Evolutionary conservation across 2,888 invertebrate species (phyloP).

Genomic region (Patella pellucida): DNA sequence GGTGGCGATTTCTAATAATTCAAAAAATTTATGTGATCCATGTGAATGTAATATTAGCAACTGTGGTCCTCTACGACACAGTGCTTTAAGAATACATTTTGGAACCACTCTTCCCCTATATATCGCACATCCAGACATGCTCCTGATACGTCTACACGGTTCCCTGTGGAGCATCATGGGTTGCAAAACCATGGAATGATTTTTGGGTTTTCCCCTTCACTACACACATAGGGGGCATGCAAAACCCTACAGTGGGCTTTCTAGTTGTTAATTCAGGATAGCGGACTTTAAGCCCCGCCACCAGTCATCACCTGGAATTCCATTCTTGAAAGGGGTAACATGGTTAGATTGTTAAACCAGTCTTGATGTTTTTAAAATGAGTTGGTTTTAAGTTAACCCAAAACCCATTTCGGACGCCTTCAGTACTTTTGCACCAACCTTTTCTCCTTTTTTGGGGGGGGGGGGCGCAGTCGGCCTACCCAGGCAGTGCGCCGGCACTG

Average conservation of each 20-base stretch:
- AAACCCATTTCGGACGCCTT: too few relatives aligned
- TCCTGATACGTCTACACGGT: not conserved
- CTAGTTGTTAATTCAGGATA: not conserved
- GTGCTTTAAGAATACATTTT: not conserved
- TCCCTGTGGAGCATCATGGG: conserved; percentile 1
- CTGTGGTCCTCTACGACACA: too few relatives aligned
- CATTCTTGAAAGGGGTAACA: too few relatives aligned
- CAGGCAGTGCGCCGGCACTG: not conserved
- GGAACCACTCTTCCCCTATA: not conserved
- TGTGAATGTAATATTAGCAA: not conserved
- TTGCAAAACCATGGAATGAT: not conserved
- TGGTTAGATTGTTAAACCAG: too few relatives aligned
- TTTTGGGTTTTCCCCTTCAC: conserved; percentile 13
- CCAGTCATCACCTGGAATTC: not conserved
- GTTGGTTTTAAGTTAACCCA: not conserved
- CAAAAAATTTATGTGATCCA: conserved; percentile 12
- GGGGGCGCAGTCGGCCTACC: not conserved
- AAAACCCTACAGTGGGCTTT: not conserved
- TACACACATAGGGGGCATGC: conserved; percentile 6
- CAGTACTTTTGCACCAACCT: too few relatives aligned
- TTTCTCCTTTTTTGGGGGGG: too few relatives aligned
- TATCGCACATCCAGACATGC: too few relatives aligned
- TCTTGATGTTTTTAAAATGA: too few relatives aligned
- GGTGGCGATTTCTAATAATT: not conserved
- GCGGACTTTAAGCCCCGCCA: not conserved